Base-by-base conservation (phyloP, 1,140 invertebrate species). In the Panulirus ornatus region DNA sequence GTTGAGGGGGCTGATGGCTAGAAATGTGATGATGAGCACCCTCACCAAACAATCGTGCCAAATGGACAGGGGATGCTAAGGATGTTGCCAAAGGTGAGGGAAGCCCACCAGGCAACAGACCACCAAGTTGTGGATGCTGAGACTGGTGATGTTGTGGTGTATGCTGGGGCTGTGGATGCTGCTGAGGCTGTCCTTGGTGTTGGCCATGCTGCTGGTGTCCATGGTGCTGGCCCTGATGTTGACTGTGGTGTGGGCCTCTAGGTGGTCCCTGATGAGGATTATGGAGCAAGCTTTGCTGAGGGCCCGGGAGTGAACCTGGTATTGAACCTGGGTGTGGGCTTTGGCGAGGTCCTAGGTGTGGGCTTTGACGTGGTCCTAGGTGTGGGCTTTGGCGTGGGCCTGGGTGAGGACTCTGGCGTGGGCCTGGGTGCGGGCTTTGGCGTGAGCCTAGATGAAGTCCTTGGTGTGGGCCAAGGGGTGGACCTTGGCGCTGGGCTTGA, bases 31-130 rank as follows among this genome's bases (percentile, higher is more conserved):
- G 88, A 34, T 75, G 58, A 71, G 51, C 36, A 36, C 51, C 70
- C n/a, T 90, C 82, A n/a, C 88, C 82, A 85, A 90, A 85, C 27
- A 90, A 34, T 14, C 88, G 82, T 54, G 88, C 88, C 40, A 90
- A 63, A 66, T 90, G 88, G 38, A 54, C 88, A 38, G 88, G 88
- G 38, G 88, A 85, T n/a, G 82, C 81, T 42, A 89, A 51, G 42
- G 88, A 89, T 47, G 88, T 89, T 38, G 88, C 88, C 11, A 84
- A 44, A 40, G 79, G 81, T 30, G 87, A 83, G 81, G 88, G 79
- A 27, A 89, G 38, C 22, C 79, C 88, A 38, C 79, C 63, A 22
- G 88, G 88, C 47, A 89, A 70, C 22, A 89, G 27, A n/a, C 76
- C 79, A 30, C 88, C 88, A 36, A 89, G 66, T 42, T 83, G 79